A percentile compares a stretch with the other conserved stretches of the same genome.
These are phyloP conservation scores for Melanostoma mellinum DNA, from an alignment of 2,888 invertebrate genomes.

Conservation along the genomic window DNA sequence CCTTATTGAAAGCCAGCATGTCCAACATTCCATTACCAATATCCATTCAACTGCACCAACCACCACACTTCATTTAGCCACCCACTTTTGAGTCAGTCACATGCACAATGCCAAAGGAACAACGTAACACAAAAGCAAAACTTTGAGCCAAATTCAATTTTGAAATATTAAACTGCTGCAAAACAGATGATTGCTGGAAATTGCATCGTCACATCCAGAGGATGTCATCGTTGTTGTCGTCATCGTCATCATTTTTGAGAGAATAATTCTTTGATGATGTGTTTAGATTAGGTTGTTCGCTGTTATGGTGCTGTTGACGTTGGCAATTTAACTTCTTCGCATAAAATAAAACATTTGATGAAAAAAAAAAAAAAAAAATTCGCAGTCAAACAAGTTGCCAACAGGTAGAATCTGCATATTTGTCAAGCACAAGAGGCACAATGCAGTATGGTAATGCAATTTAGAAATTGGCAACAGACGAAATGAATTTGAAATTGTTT, in stretches of 20 bases:
- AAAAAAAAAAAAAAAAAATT: too few species aligned
- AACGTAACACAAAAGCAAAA: slow-evolving; percentile 40
- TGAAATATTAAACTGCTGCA: slow-evolving; percentile 53
- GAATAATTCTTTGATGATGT: slow-evolving; percentile 10
- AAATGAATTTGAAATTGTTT: slow-evolving; percentile 25
- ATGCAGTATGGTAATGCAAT: slow-evolving; percentile 22
- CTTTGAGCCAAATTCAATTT: slow-evolving; percentile 63
- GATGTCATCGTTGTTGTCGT: slow-evolving; percentile 9
- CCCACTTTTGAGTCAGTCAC: slow-evolving; percentile 30
- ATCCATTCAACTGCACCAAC: background rate
- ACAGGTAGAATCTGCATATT: slow-evolving; percentile 26
- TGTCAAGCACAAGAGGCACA: background rate
- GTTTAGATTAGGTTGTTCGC: slow-evolving; percentile 9
- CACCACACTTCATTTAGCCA: background rate
- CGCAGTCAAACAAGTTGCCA: slow-evolving; percentile 35
- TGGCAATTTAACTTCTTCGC: slow-evolving; percentile 62
- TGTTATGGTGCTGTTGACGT: slow-evolving; percentile 32
- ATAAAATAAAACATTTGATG: slow-evolving; percentile 17
- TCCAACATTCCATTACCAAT: slow-evolving; percentile 15
- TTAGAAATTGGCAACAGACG: slow-evolving; percentile 18
- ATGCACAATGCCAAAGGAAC: slow-evolving; percentile 54
- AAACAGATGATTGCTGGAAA: slow-evolving; percentile 64
- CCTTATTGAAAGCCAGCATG: slow-evolving; percentile 40
- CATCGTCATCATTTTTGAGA: background rate
- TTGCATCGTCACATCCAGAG: slow-evolving; percentile 62